phyloP scores from a whole-genome alignment of 2,888 invertebrate species.

The Pseudococcus viburni region DNA sequence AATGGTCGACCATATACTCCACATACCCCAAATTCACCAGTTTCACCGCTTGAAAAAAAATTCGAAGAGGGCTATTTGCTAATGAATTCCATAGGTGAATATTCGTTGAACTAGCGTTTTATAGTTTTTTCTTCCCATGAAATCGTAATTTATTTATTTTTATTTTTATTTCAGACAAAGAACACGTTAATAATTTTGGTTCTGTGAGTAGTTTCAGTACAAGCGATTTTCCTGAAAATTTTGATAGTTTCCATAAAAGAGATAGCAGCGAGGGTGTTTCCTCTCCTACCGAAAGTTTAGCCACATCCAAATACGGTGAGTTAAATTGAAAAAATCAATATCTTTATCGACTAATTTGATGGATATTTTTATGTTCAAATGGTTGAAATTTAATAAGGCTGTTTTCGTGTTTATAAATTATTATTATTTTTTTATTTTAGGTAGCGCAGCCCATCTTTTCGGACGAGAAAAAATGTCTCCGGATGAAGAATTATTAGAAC shows the following conservation, averaged over 20 bases:
- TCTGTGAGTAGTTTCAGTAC: conserved; percentile 55
- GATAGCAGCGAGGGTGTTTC: conserved; percentile 8
- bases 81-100: conserved; percentile 71
- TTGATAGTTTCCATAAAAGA: conserved; percentile 47
- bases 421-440: background rate
- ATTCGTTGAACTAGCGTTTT: background rate
- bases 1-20: conserved; percentile 69
- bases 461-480: conserved; percentile 63
- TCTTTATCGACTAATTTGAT: background rate
- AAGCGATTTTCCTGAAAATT: conserved; percentile 44
- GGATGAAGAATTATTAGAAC: conserved; percentile 87
- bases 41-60: conserved; percentile 68
- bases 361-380: no score
- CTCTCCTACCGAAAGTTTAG: conserved; percentile 21
- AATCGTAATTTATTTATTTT: background rate
- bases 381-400: background rate
- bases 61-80: conserved; percentile 73
- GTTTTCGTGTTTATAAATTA: background rate
- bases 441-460: conserved; percentile 31
- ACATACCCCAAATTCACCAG: conserved; percentile 68
- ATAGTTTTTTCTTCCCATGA: background rate
- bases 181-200: conserved; percentile 35
- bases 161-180: background rate
- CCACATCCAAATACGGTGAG: conserved; percentile 46
- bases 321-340: background rate